These are phyloP conservation scores for Muscina levida DNA, from an alignment of 2,888 invertebrate species.

Conservation along the genomic window DNA sequence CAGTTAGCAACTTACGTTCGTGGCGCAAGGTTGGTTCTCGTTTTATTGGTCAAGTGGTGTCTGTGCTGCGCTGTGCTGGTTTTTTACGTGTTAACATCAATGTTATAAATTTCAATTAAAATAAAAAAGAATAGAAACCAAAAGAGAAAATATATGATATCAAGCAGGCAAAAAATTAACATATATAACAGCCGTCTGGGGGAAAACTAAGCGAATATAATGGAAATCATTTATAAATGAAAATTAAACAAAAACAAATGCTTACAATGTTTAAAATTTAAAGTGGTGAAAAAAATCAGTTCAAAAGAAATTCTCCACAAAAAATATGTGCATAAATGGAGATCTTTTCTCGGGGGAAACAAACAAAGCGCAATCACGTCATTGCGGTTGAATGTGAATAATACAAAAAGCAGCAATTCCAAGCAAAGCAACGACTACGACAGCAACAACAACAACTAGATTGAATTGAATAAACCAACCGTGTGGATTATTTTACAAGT, in stretches of 20 bases:
- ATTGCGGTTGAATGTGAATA: slow-evolving; percentile 19
- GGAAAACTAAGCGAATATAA: background rate
- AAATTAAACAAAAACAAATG: background rate
- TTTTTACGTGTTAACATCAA: slow-evolving; percentile 35
- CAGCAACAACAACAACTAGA: background rate
- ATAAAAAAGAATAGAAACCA: slow-evolving; percentile 2
- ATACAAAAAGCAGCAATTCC: background rate
- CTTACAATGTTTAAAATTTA: background rate
- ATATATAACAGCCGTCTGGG: background rate
- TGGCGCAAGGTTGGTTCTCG: slow-evolving; percentile 43
- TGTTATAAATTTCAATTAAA: slow-evolving; percentile 25
- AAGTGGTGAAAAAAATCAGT: background rate
- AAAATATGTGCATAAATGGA: slow-evolving; percentile 5
- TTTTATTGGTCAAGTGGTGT: slow-evolving; percentile 51
- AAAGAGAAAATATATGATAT: background rate
- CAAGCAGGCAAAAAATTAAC: too few species aligned
- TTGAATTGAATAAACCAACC: background rate
- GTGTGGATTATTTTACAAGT: background rate
- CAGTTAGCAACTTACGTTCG: slow-evolving; percentile 34
- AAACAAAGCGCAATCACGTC: slow-evolving; percentile 21
- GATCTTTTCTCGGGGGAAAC: background rate
- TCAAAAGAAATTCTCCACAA: slow-evolving; percentile 3
- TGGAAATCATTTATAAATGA: slow-evolving; percentile 11
- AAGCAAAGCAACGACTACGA: too few species aligned
- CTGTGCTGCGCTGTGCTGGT: background rate